These are phyloP conservation scores for Fregata magnificens DNA, from an alignment of 2,113 vertebrate species.

Conservation along the genomic window DNA sequence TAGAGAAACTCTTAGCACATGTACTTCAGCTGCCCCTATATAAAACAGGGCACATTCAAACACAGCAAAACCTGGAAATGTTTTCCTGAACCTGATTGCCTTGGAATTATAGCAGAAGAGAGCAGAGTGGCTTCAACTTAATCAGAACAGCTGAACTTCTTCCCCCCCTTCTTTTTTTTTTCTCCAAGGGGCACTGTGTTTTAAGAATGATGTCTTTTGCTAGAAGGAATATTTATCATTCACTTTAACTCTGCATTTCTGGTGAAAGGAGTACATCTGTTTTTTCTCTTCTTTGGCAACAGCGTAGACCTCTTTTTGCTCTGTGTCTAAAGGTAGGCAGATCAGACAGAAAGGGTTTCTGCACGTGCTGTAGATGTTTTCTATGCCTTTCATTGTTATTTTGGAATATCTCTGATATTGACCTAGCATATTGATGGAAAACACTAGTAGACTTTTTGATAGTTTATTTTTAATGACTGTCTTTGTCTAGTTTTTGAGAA, in stretches of 20 bases:
- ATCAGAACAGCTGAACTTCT: not conserved
- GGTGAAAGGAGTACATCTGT: not conserved
- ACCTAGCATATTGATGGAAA: not conserved
- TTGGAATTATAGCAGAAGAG: not conserved
- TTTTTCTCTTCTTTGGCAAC: not conserved
- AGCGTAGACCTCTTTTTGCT: not conserved
- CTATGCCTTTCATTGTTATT: not conserved
- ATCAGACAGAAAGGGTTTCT: not conserved
- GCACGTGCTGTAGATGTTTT: not conserved
- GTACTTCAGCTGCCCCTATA: not conserved
- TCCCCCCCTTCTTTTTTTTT: rapidly evolving
- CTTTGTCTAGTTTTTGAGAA: not conserved
- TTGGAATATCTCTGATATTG: not conserved
- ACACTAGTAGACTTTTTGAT: not conserved
- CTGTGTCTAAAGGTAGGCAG: not conserved
- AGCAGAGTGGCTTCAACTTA: not conserved
- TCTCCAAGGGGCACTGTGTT: not conserved
- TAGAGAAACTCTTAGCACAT: not conserved
- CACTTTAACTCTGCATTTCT: not conserved
- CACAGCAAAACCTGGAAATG: not conserved
- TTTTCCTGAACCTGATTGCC: not conserved
- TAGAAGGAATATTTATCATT: not conserved
- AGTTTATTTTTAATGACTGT: not conserved
- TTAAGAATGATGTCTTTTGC: not conserved
- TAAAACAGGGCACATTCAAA: not conserved